These are phyloP conservation scores for Pterostichus niger DNA, from an alignment of 2,888 invertebrate species.

Conservation along the genomic window DNA sequence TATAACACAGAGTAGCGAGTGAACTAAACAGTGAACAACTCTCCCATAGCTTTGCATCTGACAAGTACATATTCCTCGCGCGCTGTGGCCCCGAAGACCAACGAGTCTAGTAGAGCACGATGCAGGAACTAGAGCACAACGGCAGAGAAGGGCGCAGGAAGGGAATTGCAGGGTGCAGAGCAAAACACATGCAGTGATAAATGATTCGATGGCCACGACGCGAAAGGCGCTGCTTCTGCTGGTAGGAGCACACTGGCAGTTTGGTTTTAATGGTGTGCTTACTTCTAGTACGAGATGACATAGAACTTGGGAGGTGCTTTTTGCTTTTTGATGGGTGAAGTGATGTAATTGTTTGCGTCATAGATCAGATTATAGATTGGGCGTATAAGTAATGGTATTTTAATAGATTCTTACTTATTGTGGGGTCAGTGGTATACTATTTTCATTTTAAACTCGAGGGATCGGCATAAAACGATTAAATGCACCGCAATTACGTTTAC, in stretches of 20 bases:
- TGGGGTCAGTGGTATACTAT: too few relatives aligned
- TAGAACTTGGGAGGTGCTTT: too few relatives aligned
- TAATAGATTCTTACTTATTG: too few relatives aligned
- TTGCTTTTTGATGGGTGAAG: too few relatives aligned
- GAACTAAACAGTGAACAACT: conserved; percentile 12
- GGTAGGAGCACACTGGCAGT: conserved; percentile 8
- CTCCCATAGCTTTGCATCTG: conserved; percentile 29
- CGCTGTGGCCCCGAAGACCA: background rate
- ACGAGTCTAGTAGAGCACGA: background rate
- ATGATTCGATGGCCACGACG: conserved; percentile 34
- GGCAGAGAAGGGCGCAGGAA: background rate
- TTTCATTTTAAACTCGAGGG: too few relatives aligned
- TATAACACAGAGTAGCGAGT: background rate
- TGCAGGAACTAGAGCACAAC: conserved; percentile 20
- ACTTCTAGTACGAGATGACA: too few relatives aligned
- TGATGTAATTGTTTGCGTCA: too few relatives aligned
- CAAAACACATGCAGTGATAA: conserved; percentile 53
- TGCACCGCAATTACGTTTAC: too few relatives aligned
- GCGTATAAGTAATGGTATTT: too few relatives aligned
- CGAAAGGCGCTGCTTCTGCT: too few relatives aligned
- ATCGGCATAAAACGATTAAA: too few relatives aligned
- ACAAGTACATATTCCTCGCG: conserved; percentile 50
- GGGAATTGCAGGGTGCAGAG: background rate
- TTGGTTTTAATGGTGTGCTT: background rate
- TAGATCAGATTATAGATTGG: too few relatives aligned